Percentiles rank a stretch among this genome's conserved stretches.
phyloP scores from a whole-genome alignment of 1,140 invertebrate species.

The Plutomurus gul region DNA sequence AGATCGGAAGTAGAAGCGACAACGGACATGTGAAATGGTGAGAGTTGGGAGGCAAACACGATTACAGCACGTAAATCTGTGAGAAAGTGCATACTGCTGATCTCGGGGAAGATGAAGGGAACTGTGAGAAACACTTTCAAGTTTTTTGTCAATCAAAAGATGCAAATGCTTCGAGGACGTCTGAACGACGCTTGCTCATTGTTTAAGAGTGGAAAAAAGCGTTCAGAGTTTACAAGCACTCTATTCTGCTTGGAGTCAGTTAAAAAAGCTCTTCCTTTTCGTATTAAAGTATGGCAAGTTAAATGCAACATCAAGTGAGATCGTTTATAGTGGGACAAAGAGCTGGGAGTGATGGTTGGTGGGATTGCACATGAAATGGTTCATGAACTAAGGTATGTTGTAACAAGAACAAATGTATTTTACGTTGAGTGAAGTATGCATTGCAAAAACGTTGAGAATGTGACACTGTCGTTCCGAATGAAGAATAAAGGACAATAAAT shows the following conservation, averaged over 20 bases:
- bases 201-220: neutral
- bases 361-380: conserved; percentile 1
- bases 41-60: no score
- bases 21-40: no score
- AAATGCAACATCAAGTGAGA: no score
- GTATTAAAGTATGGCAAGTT: no score
- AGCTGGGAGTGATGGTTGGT: no score
- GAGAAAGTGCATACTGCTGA: no score
- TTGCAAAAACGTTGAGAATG: neutral
- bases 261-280: no score
- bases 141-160: conserved; percentile 31
- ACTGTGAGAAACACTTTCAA: neutral
- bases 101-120: neutral
- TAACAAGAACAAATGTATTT: neutral
- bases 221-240: no score
- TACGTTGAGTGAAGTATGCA: neutral
- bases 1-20: no score
- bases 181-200: conserved; percentile 9
- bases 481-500: neutral
- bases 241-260: no score
- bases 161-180: conserved; percentile 6
- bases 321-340: no score
- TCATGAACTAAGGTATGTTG: neutral
- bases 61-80: no score
- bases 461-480: neutral